Evolutionary conservation across 35 echinoderm and acorn worm species (phyloP).

Genomic region (Holothuria glaberrima): DNA sequence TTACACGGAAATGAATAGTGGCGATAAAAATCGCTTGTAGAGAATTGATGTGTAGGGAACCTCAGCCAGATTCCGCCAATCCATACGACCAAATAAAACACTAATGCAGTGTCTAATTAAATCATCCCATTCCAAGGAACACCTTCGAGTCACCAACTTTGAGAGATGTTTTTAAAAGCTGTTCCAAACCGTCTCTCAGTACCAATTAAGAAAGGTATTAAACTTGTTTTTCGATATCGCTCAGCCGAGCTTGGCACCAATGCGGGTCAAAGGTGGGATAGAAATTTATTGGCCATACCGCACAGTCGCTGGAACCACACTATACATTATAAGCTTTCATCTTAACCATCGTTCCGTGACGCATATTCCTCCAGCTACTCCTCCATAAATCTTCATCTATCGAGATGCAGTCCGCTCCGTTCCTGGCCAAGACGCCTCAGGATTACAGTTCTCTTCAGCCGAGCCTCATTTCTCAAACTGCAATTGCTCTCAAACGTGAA

Average conservation of each 20-base stretch:
- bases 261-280: conserved; percentile 53
- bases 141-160: conserved; percentile 1
- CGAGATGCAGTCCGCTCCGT: conserved; percentile 1
- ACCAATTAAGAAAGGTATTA: conserved; percentile 54
- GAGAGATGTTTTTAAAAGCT: conserved; percentile 51
- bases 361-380: conserved; percentile 20
- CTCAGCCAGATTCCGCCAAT: conserved; percentile 30
- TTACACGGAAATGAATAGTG: conserved; percentile 49
- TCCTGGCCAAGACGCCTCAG: not conserved
- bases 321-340: conserved; percentile 47
- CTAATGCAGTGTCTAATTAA: conserved; percentile 61
- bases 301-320: conserved; percentile 39
- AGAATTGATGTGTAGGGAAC: conserved; percentile 46
- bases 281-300: conserved; percentile 32
- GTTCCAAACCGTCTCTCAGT: conserved; percentile 45
- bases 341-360: conserved; percentile 43
- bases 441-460: too few species aligned
- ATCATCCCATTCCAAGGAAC: conserved; percentile 26
- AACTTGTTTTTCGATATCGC: conserved; percentile 58
- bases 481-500: too few species aligned
- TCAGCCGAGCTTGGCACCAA: conserved; percentile 36
- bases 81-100: conserved; percentile 54
- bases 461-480: too few species aligned
- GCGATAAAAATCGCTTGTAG: conserved; percentile 25
- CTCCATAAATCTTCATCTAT: conserved; percentile 48